These are phyloP conservation scores for Pelecanoides urinatrix DNA, from an alignment of 2,113 vertebrate genomes.

Conservation along the genomic window DNA sequence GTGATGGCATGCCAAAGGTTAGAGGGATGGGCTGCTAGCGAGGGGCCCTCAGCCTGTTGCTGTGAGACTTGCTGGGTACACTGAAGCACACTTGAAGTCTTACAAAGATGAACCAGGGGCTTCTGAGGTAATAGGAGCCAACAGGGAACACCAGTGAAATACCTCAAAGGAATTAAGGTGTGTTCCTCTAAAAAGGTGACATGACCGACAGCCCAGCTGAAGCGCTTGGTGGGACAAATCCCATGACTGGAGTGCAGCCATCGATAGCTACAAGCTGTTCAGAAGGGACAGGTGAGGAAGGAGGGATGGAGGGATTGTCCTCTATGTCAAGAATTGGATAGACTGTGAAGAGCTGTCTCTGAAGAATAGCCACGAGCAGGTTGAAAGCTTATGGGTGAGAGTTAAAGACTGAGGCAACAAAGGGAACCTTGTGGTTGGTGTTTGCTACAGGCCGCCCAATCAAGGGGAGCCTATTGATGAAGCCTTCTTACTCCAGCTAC, in stretches of 20 bases:
- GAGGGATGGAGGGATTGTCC: background rate
- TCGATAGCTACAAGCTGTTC: background rate
- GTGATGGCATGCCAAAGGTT: background rate
- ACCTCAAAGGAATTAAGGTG: background rate
- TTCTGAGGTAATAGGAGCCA: background rate
- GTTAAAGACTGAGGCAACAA: background rate
- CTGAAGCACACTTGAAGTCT: background rate
- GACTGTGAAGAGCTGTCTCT: background rate
- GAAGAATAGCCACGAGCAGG: background rate
- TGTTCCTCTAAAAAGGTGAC: background rate
- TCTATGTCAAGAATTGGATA: background rate
- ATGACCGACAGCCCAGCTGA: background rate
- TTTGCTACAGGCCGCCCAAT: background rate
- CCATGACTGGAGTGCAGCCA: background rate
- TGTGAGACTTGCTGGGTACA: background rate
- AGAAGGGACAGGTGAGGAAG: background rate
- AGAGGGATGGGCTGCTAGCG: background rate
- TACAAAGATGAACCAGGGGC: background rate
- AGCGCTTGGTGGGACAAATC: background rate
- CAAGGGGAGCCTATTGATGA: background rate
- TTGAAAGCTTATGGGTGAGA: background rate
- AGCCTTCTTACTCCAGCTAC: background rate
- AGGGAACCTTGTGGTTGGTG: background rate
- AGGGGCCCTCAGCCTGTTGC: background rate
- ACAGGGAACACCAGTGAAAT: background rate